Conservation (phyloP, 2,888 invertebrate species). For the Dasysyrphus albostriatus region DNA sequence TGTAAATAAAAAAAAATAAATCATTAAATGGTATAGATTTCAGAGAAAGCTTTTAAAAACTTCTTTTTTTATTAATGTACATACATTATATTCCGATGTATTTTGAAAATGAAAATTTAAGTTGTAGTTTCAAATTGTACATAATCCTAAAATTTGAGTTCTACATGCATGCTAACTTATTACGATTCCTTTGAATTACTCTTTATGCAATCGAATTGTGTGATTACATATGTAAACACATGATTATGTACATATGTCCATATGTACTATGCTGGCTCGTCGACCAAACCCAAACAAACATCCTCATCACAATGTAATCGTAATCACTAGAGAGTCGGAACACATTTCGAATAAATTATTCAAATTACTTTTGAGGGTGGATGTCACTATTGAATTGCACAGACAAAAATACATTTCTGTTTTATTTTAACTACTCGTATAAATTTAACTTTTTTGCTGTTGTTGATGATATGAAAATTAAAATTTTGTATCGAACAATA, state of each 20-base stretch:
- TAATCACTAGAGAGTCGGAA: slow-evolving; percentile 29
- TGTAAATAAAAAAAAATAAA: background rate
- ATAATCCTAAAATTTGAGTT: background rate
- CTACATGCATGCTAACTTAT: background rate
- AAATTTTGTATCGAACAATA: slow-evolving; percentile 47
- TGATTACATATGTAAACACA: slow-evolving; percentile 42
- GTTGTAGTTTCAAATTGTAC: background rate
- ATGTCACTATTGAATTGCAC: slow-evolving; percentile 51
- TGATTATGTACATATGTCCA: too few species aligned
- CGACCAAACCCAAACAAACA: background rate
- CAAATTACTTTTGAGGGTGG: slow-evolving; percentile 51
- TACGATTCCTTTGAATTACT: too few species aligned
- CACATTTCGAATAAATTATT: slow-evolving; percentile 65
- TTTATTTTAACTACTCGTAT: slow-evolving; percentile 20
- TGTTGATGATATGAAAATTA: slow-evolving; percentile 53
- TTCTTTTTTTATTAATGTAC: too few species aligned
- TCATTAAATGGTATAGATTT: background rate
- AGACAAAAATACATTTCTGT: background rate
- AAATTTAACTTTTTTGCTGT: slow-evolving; percentile 16
- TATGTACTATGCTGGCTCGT: background rate
- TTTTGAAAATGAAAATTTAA: too few species aligned
- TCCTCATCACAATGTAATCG: slow-evolving; percentile 34
- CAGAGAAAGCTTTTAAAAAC: too few species aligned
- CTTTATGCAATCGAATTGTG: slow-evolving; percentile 32
- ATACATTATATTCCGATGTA: too few species aligned